A percentile compares a stretch with the other conserved stretches of the same genome.
These are phyloP conservation scores for Gnatocerus cornutus DNA, from an alignment of 2,888 invertebrate species.

Conservation along the genomic window DNA sequence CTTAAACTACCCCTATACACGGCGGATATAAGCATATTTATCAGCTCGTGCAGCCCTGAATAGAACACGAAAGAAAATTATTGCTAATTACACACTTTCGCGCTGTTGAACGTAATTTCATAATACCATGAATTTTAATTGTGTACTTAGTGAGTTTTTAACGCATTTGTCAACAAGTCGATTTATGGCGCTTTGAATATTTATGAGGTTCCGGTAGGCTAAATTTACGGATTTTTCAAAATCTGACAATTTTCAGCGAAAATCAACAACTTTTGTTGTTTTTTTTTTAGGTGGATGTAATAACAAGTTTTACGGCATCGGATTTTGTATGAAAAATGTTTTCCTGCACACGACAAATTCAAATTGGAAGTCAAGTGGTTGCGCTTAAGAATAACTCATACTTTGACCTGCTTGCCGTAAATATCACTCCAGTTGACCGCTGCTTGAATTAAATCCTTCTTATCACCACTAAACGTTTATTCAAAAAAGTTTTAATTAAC, in stretches of 20 bases:
- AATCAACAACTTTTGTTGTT: constrained; percentile 1
- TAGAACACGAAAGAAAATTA: neutral
- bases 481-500: no score
- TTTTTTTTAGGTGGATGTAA: constrained; percentile 2
- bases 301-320: neutral
- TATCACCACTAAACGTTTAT: no score
- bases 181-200: constrained; percentile 31
- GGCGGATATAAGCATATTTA: constrained; percentile 26
- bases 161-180: constrained; percentile 35
- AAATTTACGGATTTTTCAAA: constrained; percentile 23
- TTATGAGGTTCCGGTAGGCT: constrained; percentile 18
- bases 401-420: constrained; percentile 26
- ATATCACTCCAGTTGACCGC: constrained; percentile 35
- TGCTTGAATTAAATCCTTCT: constrained; percentile 12
- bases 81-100: constrained; percentile 23
- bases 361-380: constrained; percentile 32
- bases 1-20: neutral
- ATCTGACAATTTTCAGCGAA: constrained; percentile 3
- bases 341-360: constrained; percentile 38
- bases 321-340: constrained; percentile 29
- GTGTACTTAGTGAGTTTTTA: constrained; percentile 19
- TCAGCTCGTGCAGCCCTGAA: neutral
- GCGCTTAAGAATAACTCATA: constrained; percentile 23
- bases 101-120: constrained; percentile 17
- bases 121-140: constrained; percentile 35